These are phyloP conservation scores for Nomia melanderi DNA, from an alignment of 1,140 invertebrate species.

Conservation along the genomic window DNA sequence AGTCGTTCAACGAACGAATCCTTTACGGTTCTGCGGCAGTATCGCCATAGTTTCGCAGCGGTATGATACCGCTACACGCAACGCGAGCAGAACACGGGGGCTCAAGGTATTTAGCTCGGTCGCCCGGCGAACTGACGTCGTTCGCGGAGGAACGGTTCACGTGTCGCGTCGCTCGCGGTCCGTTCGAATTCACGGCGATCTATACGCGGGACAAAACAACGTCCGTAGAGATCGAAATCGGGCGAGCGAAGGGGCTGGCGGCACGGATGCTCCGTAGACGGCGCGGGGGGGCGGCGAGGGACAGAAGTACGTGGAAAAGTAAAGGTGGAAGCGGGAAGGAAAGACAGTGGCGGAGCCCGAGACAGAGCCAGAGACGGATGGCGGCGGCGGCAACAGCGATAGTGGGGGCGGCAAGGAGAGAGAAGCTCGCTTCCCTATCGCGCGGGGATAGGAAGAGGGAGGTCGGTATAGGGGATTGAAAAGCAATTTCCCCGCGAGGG, in stretches of 20 bases:
- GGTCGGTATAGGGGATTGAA: constrained; percentile 78
- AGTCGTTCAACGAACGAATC: no score
- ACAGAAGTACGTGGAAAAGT: constrained; percentile 20
- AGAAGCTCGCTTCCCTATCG: constrained; percentile 35
- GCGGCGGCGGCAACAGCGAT: constrained; percentile 30
- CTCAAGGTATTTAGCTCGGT: neutral
- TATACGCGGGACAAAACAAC: constrained; percentile 33
- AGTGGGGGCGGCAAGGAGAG: constrained; percentile 52
- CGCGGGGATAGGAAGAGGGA: constrained; percentile 29
- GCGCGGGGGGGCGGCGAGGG: constrained; percentile 16
- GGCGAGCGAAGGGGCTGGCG: constrained; percentile 41
- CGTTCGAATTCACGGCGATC: constrained; percentile 7
- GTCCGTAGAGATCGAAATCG: constrained; percentile 38
- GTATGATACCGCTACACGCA: no score
- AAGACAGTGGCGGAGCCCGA: neutral
- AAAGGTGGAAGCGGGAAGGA: neutral
- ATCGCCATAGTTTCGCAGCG: no score
- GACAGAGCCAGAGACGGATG: constrained; percentile 49
- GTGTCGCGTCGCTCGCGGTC: no score
- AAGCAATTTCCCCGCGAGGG: constrained; percentile 81
- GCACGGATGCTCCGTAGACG: constrained; percentile 7
- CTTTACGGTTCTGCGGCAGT: no score
- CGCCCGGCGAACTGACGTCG: no score
- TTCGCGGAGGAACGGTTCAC: no score
- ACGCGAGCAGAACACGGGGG: no score